Evolutionary conservation across 2,797 vertebrate species (phyloP).

Genomic region (Scarus forsteni): DNA sequence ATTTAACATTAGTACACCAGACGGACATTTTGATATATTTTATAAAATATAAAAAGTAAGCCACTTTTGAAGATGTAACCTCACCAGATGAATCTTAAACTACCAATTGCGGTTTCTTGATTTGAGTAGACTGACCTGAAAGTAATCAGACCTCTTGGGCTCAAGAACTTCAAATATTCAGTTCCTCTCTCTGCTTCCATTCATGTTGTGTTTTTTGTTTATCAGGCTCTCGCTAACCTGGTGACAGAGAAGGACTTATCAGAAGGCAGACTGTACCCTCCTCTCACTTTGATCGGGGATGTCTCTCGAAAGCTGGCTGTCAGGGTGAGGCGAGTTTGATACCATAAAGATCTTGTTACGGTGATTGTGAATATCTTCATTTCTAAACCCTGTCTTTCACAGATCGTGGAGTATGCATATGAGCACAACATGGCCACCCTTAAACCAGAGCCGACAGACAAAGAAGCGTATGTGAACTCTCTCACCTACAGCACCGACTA

Average conservation of each 20-base stretch:
- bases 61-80: no score
- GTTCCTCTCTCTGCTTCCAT: not conserved
- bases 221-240: conserved; percentile 90
- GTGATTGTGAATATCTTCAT: not conserved
- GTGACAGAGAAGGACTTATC: conserved; percentile 91
- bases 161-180: not conserved
- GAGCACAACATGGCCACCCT: conserved; percentile 87
- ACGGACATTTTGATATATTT: no score
- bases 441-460: conserved; percentile 91
- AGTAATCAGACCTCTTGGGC: not conserved
- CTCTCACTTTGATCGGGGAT: conserved; percentile 88
- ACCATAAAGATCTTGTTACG: not conserved
- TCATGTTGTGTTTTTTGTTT: not conserved
- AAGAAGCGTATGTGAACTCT: conserved; percentile 87
- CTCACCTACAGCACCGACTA: conserved; percentile 91
- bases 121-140: not conserved
- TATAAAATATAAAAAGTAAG: no score
- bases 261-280: conserved; percentile 96
- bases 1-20: no score
- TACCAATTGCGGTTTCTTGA: not conserved
- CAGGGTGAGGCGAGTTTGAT: conserved; percentile 82
- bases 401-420: conserved; percentile 94
- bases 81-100: not conserved
- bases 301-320: conserved; percentile 93
- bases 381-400: conserved; percentile 24